These are phyloP conservation scores for Odocoileus hemionus DNA, from an alignment of 2,113 vertebrate species.

Conservation along the genomic window DNA sequence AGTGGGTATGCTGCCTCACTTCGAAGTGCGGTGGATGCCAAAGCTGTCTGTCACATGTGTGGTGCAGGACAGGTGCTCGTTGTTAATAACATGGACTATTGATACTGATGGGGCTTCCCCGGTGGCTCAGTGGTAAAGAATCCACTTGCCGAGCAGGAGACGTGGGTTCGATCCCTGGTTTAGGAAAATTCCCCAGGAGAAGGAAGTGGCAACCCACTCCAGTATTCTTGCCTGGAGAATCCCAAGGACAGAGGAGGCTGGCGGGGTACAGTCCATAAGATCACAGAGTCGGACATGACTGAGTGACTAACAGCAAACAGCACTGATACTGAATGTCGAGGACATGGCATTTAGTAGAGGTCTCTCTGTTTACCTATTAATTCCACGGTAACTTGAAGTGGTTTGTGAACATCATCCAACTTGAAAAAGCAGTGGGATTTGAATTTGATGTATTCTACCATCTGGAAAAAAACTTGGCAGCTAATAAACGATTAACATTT, in stretches of 20 bases:
- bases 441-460: neutral
- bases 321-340: rapidly evolving
- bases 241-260: neutral
- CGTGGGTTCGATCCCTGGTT: neutral
- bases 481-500: neutral
- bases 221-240: neutral
- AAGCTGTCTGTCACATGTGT: neutral
- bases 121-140: neutral
- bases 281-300: neutral
- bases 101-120: neutral
- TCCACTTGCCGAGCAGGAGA: neutral
- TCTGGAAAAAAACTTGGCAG: neutral
- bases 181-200: neutral
- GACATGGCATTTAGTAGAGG: neutral
- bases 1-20: neutral
- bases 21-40: rapidly evolving
- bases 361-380: neutral
- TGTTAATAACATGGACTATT: rapidly evolving
- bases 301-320: neutral
- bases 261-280: neutral
- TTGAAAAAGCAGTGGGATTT: neutral
- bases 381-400: no score
- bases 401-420: neutral
- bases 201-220: neutral
- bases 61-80: neutral